Evolutionary conservation across 2,113 vertebrate genomes (phyloP), one percentile per base, ranked within the genome.

Genomic region (Serinus canaria): DNA sequence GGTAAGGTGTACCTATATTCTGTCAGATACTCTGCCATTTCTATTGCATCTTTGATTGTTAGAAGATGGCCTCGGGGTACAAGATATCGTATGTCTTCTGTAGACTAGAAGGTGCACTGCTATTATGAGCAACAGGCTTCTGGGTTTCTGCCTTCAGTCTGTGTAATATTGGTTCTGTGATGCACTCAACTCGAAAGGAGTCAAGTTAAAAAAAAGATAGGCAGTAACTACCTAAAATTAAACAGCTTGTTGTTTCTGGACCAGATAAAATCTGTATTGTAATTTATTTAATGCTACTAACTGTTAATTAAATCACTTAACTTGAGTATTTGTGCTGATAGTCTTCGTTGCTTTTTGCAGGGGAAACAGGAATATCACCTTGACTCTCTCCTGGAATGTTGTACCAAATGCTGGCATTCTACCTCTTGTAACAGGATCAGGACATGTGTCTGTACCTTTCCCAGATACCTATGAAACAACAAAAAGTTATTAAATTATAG

Each of bases 301-400:
- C 39, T 63, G 28, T 37, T 72, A 52, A 69, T 44, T 79, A 50
- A 69, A 49, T 50, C 11, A 1, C 4, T 73, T 77, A 58, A n/a
- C 24, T 20, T 72, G 39, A 84, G 13, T 60, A 14, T 95, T 86
- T 76, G 19, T 69, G 43, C 44, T 97, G 67, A 93, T 92, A 70
- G 14, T 93, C 73, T 87, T 55, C 16, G 74, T 50, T 97, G 68
- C 76, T 95, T 96, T 96, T 95, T 88, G 23, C 97, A 99, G 99
- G 98, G 98, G 99, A 93, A 99, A 99, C 96, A 99, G 98, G 96
- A 99, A 99, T 82, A 98, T 99, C 97, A 99, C 99, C 21, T 97
- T 99, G 92, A 98, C 99, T 12, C 98, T 99, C n/a, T 99, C 99
- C 16, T 99, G 99, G 99, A 99, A 99, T 19, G 99, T 99, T 23